Conservation (phyloP, 2,113 vertebrate species). For the Thomomys bottae region DNA sequence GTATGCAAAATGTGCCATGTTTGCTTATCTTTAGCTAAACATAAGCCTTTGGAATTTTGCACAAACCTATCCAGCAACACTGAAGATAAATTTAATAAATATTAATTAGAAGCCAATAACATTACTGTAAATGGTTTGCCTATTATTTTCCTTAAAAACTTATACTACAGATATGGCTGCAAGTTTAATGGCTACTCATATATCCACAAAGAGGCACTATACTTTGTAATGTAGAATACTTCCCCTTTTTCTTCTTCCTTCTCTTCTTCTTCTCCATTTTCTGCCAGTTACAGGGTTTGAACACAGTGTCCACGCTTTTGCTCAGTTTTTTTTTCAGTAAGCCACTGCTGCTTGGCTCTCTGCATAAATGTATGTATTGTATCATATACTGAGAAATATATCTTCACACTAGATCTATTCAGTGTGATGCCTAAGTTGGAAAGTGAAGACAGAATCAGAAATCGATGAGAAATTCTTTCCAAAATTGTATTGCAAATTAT, state of each 20-base stretch:
- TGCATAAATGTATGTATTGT: neutral
- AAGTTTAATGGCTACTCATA: neutral
- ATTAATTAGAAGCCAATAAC: neutral
- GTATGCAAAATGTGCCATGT: neutral
- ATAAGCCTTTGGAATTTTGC: neutral
- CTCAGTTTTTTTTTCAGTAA: neutral
- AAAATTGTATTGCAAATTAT: conserved; percentile 48
- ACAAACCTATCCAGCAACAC: neutral
- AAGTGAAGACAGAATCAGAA: conserved; percentile 17
- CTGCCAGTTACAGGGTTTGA: too few species aligned
- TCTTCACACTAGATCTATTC: neutral
- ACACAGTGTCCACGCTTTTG: accelerated
- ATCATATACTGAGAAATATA: neutral
- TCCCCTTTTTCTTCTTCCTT: too few species aligned
- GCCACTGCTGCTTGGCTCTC: too few species aligned
- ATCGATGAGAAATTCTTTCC: neutral
- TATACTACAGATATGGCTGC: neutral
- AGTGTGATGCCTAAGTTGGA: neutral
- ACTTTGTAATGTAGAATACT: too few species aligned
- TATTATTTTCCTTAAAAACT: neutral
- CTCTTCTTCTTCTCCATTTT: too few species aligned
- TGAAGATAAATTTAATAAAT: neutral
- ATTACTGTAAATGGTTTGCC: neutral
- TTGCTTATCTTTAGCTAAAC: neutral
- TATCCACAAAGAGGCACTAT: too few species aligned